These are phyloP conservation scores for Ptychobarbus kaznakovi DNA, from an alignment of 2,797 vertebrate genomes.

Conservation along the genomic window DNA sequence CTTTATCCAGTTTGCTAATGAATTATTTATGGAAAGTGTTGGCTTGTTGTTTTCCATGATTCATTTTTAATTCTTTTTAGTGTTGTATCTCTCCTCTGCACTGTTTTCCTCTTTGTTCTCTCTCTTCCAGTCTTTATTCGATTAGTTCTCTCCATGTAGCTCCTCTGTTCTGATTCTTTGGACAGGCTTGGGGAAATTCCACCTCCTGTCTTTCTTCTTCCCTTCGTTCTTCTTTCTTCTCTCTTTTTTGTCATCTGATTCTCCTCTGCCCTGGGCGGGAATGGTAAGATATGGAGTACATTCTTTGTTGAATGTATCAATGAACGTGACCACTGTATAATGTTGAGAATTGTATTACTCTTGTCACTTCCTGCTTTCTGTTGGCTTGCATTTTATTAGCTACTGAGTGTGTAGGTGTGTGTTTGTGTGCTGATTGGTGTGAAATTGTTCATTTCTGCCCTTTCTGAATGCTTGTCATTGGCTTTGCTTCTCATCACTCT, in stretches of 20 bases:
- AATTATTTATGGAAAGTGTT: slow-evolving; percentile 67
- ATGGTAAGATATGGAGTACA: slow-evolving; percentile 49
- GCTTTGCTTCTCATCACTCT: slow-evolving; percentile 9
- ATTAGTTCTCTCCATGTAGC: slow-evolving; percentile 24
- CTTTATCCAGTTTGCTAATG: slow-evolving; percentile 63
- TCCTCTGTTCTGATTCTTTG: slow-evolving; percentile 36
- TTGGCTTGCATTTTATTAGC: neutral
- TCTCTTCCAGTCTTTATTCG: slow-evolving; percentile 34
- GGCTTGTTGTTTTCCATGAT: slow-evolving; percentile 58
- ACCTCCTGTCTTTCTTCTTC: slow-evolving; percentile 39
- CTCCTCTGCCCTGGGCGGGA: slow-evolving; percentile 8
- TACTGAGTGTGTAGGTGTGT: slow-evolving; percentile 1
- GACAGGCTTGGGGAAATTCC: slow-evolving; percentile 23
- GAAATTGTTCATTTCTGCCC: neutral
- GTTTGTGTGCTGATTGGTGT: slow-evolving; percentile 13
- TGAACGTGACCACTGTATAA: neutral
- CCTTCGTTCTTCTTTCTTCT: slow-evolving; percentile 4
- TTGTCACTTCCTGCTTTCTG: slow-evolving; percentile 53
- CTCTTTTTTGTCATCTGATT: slow-evolving; percentile 28
- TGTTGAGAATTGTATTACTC: slow-evolving; percentile 37
- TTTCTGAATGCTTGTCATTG: neutral
- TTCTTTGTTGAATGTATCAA: slow-evolving; percentile 4
- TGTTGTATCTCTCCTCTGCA: slow-evolving; percentile 24
- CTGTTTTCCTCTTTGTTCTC: slow-evolving; percentile 14
- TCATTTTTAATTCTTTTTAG: slow-evolving; percentile 46